Conservation (phyloP, 2,797 vertebrate genomes). For the Lepilemur ruficaudatus region DNA sequence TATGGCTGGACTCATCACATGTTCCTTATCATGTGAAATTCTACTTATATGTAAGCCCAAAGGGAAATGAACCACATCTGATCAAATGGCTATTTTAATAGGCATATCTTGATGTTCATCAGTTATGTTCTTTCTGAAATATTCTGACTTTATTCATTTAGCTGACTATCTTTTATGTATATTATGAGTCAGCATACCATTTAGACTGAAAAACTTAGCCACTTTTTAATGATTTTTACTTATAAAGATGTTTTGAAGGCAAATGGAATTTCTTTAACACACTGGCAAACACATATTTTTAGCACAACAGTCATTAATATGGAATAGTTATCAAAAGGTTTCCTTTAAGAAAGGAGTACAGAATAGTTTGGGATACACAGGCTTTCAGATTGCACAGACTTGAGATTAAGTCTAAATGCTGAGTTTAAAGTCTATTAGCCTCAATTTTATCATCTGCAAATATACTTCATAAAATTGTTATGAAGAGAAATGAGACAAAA, state of each 20-base stretch:
- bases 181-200: neutral
- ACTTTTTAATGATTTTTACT: neutral
- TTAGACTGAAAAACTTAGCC: neutral
- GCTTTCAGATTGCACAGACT: neutral
- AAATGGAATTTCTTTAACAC: neutral
- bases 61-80: neutral
- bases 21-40: neutral
- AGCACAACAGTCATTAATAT: neutral
- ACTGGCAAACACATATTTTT: neutral
- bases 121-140: neutral
- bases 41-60: neutral
- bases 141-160: neutral
- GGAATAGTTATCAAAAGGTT: neutral
- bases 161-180: neutral
- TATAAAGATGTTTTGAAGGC: neutral
- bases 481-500: neutral
- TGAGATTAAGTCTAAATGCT: neutral
- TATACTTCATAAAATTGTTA: neutral
- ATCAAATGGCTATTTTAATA: neutral
- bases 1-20: neutral
- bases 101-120: neutral
- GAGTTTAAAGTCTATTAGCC: neutral
- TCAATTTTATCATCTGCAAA: neutral
- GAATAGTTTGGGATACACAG: neutral
- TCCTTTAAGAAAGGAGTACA: neutral